Base-by-base conservation (phyloP, 2,113 vertebrate genomes). In the Hyperoodon ampullatus region DNA sequence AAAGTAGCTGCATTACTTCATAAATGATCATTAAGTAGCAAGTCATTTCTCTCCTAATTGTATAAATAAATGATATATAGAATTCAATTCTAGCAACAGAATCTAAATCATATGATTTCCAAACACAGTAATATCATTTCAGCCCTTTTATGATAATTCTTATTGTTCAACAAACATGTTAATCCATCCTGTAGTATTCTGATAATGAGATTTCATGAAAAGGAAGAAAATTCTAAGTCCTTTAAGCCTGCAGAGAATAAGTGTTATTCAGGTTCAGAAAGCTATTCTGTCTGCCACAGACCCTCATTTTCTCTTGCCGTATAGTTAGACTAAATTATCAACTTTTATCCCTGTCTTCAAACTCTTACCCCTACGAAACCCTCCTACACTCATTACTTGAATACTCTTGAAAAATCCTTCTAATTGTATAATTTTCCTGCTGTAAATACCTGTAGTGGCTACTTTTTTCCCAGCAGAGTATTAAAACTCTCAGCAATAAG, bases 81-180 rank as follows among this genome's bases (percentile, higher is more conserved):
- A 72, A 71, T 65, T 89, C 50, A 89, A 66, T 55, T 84, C 33
- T 70, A 88, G 26, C 39, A 78, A 82, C 58, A 82, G n/a, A 83
- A 65, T 83, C 44, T 83, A 94, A 89, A n/a, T 66, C 58, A 66
- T 65, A n/a, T 66, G 33, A 33, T 94, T 89, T 63, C 86, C 66
- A 55, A 74, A 58, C 35, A 58, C 35, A 66, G 19, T 42, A 66
- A 74, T 53, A 74, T 80, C 35, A 70, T 53, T 82, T 94, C n/a
- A 82, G 26, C 8, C 21, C 21, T 55, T 88, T 53, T 55, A 33
- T 70, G 55, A 89, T 72, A 82, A 23, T 72, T 81, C 33, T 5
- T 33, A 30, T 88, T 55, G 9, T 63, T 63, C 44, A 65, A 21
- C 42, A 82, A 53, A n/a, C 26, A 42, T 82, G 19, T 94, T 61